A percentile compares a stretch with the other conserved stretches of the same genome.
phyloP scores from a whole-genome alignment of 2,888 invertebrate genomes.

The Lagria hirta region DNA sequence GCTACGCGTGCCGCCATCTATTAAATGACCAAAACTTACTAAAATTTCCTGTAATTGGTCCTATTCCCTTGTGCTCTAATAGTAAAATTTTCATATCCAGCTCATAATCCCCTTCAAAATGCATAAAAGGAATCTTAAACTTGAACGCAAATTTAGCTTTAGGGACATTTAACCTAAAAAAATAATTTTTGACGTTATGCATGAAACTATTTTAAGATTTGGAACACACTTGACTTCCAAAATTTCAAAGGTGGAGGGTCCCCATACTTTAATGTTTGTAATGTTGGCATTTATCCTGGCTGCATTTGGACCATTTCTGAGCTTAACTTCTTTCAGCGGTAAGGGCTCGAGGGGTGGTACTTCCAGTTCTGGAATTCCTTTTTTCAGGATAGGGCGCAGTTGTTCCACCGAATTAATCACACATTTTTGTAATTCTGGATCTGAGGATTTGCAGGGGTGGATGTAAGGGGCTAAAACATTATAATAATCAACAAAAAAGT shows the following conservation, averaged over 20 bases:
- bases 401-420: constrained; percentile 49
- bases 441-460: constrained; percentile 45
- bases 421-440: constrained; percentile 48
- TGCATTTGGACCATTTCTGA: constrained; percentile 46
- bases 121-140: constrained; percentile 60
- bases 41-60: constrained; percentile 67
- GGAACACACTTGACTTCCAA: constrained; percentile 60
- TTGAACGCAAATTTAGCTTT: constrained; percentile 66
- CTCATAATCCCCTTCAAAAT: constrained; percentile 68
- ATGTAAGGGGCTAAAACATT: constrained; percentile 47
- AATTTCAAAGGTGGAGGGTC: constrained; percentile 63
- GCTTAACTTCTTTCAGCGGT: constrained; percentile 39
- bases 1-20: too few relatives aligned
- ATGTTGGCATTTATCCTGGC: constrained; percentile 60
- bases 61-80: constrained; percentile 64
- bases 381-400: constrained; percentile 45
- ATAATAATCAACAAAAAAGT: background rate
- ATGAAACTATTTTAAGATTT: constrained; percentile 2
- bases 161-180: constrained; percentile 62
- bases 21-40: too few relatives aligned
- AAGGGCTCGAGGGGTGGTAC: constrained; percentile 60
- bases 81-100: constrained; percentile 68
- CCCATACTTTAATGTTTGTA: constrained; percentile 62
- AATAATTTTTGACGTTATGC: background rate
- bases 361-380: constrained; percentile 58